These are phyloP conservation scores for Pterois miles DNA, from an alignment of 2,797 vertebrate species.

Conservation along the genomic window DNA sequence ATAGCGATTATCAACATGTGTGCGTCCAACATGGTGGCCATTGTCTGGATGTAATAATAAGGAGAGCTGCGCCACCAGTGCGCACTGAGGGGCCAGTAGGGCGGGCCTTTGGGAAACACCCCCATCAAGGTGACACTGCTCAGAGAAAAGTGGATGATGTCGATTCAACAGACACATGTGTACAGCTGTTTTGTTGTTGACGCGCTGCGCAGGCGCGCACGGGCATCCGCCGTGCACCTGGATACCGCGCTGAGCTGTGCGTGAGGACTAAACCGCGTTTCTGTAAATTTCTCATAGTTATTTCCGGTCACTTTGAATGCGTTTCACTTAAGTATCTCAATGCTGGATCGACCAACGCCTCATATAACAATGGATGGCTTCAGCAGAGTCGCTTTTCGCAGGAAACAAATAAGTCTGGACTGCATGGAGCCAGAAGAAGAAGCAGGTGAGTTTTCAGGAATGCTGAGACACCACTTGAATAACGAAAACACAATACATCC, in stretches of 20 bases:
- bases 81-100: neutral
- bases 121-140: constrained; percentile 32
- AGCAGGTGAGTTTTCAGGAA: constrained; percentile 63
- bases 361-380: constrained; percentile 73
- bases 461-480: neutral
- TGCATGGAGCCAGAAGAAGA: constrained; percentile 8
- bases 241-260: neutral
- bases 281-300: fast-evolving
- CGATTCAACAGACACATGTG: fast-evolving
- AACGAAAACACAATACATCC: neutral
- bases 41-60: neutral
- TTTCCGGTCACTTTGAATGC: neutral
- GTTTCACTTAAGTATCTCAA: constrained; percentile 15
- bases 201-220: neutral
- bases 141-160: neutral
- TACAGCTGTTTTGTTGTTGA: neutral
- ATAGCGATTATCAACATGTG: neutral
- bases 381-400: constrained; percentile 80
- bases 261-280: neutral
- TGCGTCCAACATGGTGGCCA: neutral
- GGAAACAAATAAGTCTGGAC: constrained; percentile 63
- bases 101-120: constrained; percentile 9
- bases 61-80: constrained; percentile 4
- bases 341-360: constrained; percentile 58
- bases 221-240: neutral